Conservation (phyloP, 2,797 vertebrate species). For the Tenualosa thibaudeaui region DNA sequence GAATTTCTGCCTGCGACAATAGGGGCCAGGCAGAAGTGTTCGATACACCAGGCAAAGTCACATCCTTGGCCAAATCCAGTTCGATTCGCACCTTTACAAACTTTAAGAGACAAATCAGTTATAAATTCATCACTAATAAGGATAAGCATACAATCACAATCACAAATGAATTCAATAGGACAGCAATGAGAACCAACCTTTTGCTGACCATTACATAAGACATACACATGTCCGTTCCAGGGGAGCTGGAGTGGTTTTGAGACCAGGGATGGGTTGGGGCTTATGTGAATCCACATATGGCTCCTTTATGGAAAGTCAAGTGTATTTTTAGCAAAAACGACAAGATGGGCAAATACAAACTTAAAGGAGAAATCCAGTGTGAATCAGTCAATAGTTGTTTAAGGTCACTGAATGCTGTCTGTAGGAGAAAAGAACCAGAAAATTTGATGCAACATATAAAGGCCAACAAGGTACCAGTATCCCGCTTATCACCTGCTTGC, state of each 20-base stretch:
- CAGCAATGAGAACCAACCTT: constrained; percentile 73
- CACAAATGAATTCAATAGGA: not conserved
- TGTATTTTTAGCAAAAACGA: not conserved
- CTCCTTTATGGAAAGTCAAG: constrained; percentile 67
- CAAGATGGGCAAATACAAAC: not conserved
- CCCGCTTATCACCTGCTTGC: too few relatives aligned
- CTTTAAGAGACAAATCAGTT: constrained; percentile 60
- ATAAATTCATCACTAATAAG: not conserved
- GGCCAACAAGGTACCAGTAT: too few relatives aligned
- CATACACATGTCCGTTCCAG: constrained; percentile 90
- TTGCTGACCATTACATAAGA: constrained; percentile 83
- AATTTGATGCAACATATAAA: too few relatives aligned
- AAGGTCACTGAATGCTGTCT: too few relatives aligned
- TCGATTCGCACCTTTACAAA: constrained; percentile 87
- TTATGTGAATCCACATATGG: constrained; percentile 87
- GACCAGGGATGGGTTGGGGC: constrained; percentile 88
- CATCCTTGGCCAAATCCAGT: constrained; percentile 69
- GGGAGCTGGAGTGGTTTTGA: constrained; percentile 81
- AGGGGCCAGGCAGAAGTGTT: constrained; percentile 62
- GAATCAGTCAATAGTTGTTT: too few relatives aligned
- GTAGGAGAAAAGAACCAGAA: too few relatives aligned
- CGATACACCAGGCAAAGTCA: constrained; percentile 56
- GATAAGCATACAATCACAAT: too few relatives aligned
- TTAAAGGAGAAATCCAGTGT: too few relatives aligned
- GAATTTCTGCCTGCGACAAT: constrained; percentile 68